Base-by-base conservation (phyloP, 2,888 invertebrate species). In the Drosophila atripex region DNA sequence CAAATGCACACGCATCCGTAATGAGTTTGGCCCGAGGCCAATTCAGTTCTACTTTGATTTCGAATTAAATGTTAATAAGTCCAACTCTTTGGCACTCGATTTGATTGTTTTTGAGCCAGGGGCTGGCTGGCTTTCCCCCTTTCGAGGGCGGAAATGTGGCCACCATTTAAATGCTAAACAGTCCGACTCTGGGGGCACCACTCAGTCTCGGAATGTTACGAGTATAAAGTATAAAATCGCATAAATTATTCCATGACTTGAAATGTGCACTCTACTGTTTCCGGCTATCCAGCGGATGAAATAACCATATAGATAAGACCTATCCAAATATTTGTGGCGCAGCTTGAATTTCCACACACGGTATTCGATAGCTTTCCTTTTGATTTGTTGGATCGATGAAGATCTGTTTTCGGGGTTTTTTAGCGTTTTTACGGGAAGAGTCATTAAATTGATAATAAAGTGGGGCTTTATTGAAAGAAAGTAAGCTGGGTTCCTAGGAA, bases 11-110 rank as follows among this genome's bases (percentile, higher is more conserved):
- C 59, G 66, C 60, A 84, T 86, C 72, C 54, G 51, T 56, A 82
- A 86, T 86, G 75, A 65, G 53, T 52, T 64, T 68, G 52, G 41
- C 61, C 35, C 46, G 41, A 39, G 52, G 58, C 66, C 59, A 56
- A 49, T 41, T 47, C 57, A 69, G 32, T 50, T 39, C 52, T 71
- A 60, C 75, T 80, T 80, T 86, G 87, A 86, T 80, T 87, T 78
- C 76, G 73, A 82, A 82, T 82, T 84, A 82, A 82, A 87, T 87
- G 87, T 87, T 87, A 86, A 84, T 82, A 71, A 45, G 51, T 65
- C 38, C 78, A 77, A 80, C 87, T 80, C 85, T 77, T 82, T 84
- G 61, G 56, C 52, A 49, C 50, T 57, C 39, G 35, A 35, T 50
- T 18, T 18, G 18, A 43, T 43, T 18, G 23, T 30, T 7, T 51